Evolutionary conservation across 1,140 invertebrate species (phyloP).

Genomic region (Homarus americanus): DNA sequence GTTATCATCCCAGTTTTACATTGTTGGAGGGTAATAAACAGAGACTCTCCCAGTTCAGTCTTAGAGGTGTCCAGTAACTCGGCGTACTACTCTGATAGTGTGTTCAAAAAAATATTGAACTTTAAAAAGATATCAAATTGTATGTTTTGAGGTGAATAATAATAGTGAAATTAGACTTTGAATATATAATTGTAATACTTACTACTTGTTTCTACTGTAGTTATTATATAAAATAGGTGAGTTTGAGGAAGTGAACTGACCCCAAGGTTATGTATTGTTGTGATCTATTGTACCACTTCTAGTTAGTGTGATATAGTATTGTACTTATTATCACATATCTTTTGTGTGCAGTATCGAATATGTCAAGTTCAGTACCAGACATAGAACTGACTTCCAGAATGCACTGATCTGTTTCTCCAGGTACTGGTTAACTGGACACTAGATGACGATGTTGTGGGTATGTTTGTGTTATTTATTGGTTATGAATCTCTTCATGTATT

Average conservation of each 20-base stretch:
- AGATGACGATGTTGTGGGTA: background rate
- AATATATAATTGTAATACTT: background rate
- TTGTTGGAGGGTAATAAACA: too few species aligned
- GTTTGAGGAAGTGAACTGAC: background rate
- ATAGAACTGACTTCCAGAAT: background rate
- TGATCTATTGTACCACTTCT: background rate
- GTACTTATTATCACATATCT: background rate
- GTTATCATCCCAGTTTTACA: too few species aligned
- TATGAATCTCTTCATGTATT: background rate
- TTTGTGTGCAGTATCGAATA: background rate
- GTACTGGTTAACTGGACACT: background rate
- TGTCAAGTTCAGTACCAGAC: background rate
- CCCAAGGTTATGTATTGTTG: constrained; percentile 2
- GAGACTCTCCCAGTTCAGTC: too few species aligned
- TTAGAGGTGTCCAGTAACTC: too few species aligned
- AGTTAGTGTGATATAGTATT: background rate
- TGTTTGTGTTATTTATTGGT: background rate
- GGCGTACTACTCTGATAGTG: too few species aligned
- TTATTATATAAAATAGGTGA: background rate
- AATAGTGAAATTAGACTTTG: background rate
- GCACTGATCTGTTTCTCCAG: background rate
- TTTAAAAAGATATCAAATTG: background rate
- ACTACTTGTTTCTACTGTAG: background rate
- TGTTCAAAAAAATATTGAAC: too few species aligned
- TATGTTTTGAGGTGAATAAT: background rate